Conservation (phyloP, 2,888 invertebrate species). For the Pyrrhosoma nymphula region DNA sequence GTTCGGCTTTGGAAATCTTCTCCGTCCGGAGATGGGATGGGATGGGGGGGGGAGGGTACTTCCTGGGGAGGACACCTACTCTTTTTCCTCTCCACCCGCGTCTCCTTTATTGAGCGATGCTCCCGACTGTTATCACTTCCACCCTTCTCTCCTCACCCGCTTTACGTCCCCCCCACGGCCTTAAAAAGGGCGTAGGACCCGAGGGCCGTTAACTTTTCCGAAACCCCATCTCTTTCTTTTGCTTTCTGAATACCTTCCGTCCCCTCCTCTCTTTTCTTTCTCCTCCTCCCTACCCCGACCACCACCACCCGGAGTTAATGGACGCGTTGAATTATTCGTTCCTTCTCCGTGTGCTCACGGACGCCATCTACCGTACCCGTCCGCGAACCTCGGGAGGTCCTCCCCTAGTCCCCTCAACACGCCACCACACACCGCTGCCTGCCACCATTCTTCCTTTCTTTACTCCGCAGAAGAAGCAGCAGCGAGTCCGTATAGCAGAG, state of each 20-base stretch:
- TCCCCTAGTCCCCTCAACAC: neutral
- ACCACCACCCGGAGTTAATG: conserved; percentile 20
- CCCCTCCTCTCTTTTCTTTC: neutral
- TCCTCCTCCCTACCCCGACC: neutral
- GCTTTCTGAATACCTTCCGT: neutral
- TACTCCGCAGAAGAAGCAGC: neutral
- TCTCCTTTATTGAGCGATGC: neutral
- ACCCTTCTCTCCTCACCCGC: neutral
- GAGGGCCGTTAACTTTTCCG: neutral
- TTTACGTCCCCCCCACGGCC: neutral
- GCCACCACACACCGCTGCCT: neutral
- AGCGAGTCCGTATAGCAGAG: too few species aligned
- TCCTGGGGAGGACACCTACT: neutral
- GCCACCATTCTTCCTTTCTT: neutral
- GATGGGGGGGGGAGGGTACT: too few species aligned
- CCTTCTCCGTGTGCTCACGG: neutral
- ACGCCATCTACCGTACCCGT: neutral
- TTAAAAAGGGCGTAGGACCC: neutral
- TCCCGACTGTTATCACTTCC: neutral
- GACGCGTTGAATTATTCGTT: conserved; percentile 49
- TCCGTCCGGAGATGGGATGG: neutral
- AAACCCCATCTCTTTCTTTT: neutral
- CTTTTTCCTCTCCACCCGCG: neutral
- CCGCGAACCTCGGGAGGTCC: neutral
- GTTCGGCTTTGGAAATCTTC: neutral